Evolutionary conservation across 2,797 vertebrate species (phyloP), one percentile per base, ranked within the genome.

Genomic region (Hippoglossus hippoglossus): DNA sequence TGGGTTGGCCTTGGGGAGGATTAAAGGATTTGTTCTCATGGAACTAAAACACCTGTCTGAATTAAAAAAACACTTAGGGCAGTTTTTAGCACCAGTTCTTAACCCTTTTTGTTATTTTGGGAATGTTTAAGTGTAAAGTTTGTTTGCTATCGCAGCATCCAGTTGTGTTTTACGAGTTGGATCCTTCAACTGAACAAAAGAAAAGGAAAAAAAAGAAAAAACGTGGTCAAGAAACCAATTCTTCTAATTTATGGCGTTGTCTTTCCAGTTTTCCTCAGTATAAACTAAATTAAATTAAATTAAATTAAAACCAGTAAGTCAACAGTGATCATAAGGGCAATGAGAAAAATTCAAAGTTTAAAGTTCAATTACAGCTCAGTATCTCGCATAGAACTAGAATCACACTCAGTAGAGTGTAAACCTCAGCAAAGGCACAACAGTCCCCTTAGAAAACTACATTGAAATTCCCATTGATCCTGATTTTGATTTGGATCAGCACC

Each of bases 1-100:
- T 65, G 36, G 28, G 25, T 58, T 70, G 66, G 71, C 67, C 79
- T 13, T 41, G 67, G 72, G 59, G 63, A 80, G 80, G 83, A 85
- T 92, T 93, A 89, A 82, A 81, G 71, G 88, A 86, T 89, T 89
- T 92, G 59, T 64, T 79, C 61, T 79, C 65, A 75, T 86, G 66
- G 77, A 75, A 84, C 80, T 66, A 87, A 81, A 89, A 84, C 80
- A 90, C 83, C 80, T 90, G 79, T 88, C 67, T 80, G 47, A 84
- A 79, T 56, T 66, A 19, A 58, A 77, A 36, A 36, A 39, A 70
- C 36, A 65, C 31, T 9, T n/a, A 67, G 51, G 28, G 3, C 56
- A 53, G 3, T 62, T 74, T 58, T 67, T 21, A 60, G 12, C 11
- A 22, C 7, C 24, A 31, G 1, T 57, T 61, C 22, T 46, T 16